A percentile compares a stretch with the other conserved stretches of the same genome.
These are phyloP conservation scores for Drosophila oshimai DNA, from an alignment of 1,140 invertebrate species.

Conservation along the genomic window DNA sequence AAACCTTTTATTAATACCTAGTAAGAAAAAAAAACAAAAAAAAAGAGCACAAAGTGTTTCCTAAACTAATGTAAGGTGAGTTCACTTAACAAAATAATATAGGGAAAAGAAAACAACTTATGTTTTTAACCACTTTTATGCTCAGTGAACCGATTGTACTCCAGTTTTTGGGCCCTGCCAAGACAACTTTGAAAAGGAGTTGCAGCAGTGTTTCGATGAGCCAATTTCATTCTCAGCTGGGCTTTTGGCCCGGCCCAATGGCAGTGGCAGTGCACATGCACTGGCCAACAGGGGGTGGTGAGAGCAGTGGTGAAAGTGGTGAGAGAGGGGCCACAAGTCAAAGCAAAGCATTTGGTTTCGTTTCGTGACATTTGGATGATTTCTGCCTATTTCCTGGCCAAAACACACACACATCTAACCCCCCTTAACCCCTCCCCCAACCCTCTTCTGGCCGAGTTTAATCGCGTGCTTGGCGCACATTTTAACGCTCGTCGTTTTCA, in stretches of 20 bases:
- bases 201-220: conserved; percentile 43
- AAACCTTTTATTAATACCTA: too few species aligned
- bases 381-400: conserved; percentile 69
- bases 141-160: conserved; percentile 29
- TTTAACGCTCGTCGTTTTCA: conserved; percentile 58
- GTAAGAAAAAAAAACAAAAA: too few species aligned
- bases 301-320: background rate
- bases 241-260: background rate
- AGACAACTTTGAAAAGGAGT: conserved; percentile 55
- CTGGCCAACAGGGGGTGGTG: background rate
- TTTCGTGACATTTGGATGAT: conserved; percentile 74
- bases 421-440: background rate
- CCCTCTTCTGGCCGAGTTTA: conserved; percentile 35
- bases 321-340: conserved; percentile 19
- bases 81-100: too few species aligned
- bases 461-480: conserved; percentile 73
- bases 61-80: too few species aligned
- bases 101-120: too few species aligned
- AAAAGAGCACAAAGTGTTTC: too few species aligned
- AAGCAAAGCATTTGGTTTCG: conserved; percentile 58
- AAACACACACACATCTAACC: background rate
- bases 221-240: conserved; percentile 43
- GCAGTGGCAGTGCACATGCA: conserved; percentile 39
- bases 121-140: background rate
- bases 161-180: conserved; percentile 64